phyloP scores from a whole-genome alignment of 2,888 invertebrate species.

The Melieria omissa region DNA sequence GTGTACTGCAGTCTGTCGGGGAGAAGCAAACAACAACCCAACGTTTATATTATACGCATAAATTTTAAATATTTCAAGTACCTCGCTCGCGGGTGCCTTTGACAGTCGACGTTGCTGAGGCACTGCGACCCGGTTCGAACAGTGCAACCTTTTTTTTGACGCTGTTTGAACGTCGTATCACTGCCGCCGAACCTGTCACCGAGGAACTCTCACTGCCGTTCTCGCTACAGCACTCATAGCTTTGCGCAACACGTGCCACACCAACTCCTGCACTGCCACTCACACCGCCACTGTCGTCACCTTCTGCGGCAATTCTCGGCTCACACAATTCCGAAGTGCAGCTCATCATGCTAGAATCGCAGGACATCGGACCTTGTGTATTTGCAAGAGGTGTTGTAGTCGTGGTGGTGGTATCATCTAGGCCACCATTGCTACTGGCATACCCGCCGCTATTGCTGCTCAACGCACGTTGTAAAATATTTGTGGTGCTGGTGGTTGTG shows the following conservation, averaged over 20 bases:
- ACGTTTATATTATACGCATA: background rate
- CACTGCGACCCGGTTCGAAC: conserved; percentile 11
- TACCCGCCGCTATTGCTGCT: conserved; percentile 75
- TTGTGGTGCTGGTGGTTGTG: conserved; percentile 49
- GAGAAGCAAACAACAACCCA: background rate
- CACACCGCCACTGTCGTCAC: conserved; percentile 4
- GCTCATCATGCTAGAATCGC: conserved; percentile 82
- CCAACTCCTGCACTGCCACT: conserved; percentile 26
- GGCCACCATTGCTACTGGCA: conserved; percentile 70
- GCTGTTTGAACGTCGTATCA: conserved; percentile 48
- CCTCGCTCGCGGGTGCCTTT: conserved; percentile 21
- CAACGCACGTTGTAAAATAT: conserved; percentile 68
- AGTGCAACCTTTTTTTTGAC: conserved; percentile 46
- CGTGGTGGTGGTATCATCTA: conserved; percentile 39
- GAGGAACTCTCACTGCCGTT: conserved; percentile 85
- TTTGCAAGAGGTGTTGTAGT: background rate
- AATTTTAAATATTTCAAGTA: background rate
- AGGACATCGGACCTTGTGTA: conserved; percentile 68
- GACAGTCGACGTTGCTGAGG: conserved; percentile 10
- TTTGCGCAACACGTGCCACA: conserved; percentile 43
- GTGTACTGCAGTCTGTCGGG: conserved; percentile 20
- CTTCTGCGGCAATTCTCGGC: conserved; percentile 3
- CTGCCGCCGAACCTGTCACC: conserved; percentile 66
- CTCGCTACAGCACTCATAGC: conserved; percentile 70
- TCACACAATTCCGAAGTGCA: conserved; percentile 78